phyloP scores from a whole-genome alignment of 2,888 invertebrate genomes.

The Gastrophysa polygoni region DNA sequence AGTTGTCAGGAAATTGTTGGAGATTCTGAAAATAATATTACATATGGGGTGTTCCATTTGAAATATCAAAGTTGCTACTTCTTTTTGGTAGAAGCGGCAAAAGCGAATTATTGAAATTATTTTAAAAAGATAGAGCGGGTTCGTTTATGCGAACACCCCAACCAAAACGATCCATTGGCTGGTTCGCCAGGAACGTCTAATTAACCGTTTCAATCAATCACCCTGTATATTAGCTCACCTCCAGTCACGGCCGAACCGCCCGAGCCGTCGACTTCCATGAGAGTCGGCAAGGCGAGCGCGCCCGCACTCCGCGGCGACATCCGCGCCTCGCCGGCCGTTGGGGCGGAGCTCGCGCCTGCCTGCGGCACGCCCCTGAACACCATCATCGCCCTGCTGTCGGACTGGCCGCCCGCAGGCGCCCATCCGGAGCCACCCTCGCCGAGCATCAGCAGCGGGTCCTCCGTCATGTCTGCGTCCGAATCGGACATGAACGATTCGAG shows the following conservation, averaged over 20 bases:
- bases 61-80: no score
- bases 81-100: no score
- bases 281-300: conserved; percentile 35
- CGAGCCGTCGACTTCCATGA: conserved; percentile 37
- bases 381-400: conserved; percentile 37
- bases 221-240: no score
- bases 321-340: not conserved
- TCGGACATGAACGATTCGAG: conserved; percentile 79
- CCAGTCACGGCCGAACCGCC: conserved; percentile 47
- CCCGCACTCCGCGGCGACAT: conserved; percentile 26
- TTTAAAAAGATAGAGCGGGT: no score
- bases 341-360: conserved; percentile 1
- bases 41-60: no score
- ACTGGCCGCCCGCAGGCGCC: conserved; percentile 22
- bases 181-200: no score
- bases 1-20: no score
- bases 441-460: conserved; percentile 46
- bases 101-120: no score
- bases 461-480: conserved; percentile 63
- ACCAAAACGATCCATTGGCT: no score
- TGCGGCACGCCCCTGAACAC: conserved; percentile 31
- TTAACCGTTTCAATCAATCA: no score
- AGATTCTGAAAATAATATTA: no score
- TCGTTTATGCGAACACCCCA: no score
- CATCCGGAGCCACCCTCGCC: conserved; percentile 29